Percentiles rank a stretch among this genome's conserved stretches.
Conservation (phyloP, 2,888 invertebrate species). For the Lithophane semibrunnea region DNA sequence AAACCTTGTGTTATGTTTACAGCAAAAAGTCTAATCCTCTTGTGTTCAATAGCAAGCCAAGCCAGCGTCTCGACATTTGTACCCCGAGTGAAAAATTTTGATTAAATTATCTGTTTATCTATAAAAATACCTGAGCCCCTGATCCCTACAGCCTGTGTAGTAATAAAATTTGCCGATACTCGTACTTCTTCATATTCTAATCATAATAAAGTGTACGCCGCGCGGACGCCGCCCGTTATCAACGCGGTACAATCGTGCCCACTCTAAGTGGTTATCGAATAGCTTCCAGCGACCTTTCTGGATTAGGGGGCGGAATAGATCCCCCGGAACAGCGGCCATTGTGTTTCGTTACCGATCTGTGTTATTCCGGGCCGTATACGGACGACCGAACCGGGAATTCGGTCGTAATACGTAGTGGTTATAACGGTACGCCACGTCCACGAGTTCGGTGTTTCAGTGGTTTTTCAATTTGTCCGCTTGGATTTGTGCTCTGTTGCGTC, state of each 20-base stretch:
- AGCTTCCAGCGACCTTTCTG: slow-evolving; percentile 85
- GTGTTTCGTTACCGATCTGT: slow-evolving; percentile 82
- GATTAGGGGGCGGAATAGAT: slow-evolving; percentile 84
- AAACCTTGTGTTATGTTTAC: no score
- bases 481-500: slow-evolving; percentile 66
- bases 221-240: slow-evolving; percentile 75
- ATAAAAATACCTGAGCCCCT: slow-evolving; percentile 30
- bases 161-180: slow-evolving; percentile 51
- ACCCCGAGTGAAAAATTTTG: slow-evolving; percentile 5
- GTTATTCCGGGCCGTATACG: slow-evolving; percentile 70
- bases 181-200: slow-evolving; percentile 64
- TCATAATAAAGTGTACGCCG: slow-evolving; percentile 62
- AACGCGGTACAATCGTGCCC: slow-evolving; percentile 79
- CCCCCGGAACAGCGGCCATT: slow-evolving; percentile 78
- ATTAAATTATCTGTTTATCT: slow-evolving; percentile 37
- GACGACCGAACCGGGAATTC: slow-evolving; percentile 67
- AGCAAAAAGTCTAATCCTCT: neutral
- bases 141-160: slow-evolving; percentile 21
- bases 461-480: slow-evolving; percentile 74
- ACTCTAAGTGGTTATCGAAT: slow-evolving; percentile 87
- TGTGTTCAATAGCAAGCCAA: neutral
- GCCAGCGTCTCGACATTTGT: neutral
- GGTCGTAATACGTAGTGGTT: slow-evolving; percentile 68
- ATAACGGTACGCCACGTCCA: slow-evolving; percentile 61
- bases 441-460: slow-evolving; percentile 65